Conservation (phyloP, 1,140 invertebrate species). For the Leptinotarsa undecemlineata region DNA sequence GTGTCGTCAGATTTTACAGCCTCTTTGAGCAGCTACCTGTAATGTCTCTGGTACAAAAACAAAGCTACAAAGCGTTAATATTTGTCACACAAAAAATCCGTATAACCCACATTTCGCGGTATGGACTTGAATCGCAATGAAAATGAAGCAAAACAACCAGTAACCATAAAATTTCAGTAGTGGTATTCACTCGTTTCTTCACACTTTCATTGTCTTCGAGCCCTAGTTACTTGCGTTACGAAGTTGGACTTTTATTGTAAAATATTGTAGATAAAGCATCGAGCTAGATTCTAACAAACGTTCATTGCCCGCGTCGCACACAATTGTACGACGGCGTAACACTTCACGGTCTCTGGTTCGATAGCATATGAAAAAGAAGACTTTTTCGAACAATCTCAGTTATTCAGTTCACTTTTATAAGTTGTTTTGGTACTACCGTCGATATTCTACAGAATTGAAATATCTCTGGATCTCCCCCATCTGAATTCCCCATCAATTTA, state of each 20-base stretch:
- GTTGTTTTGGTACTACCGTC: too few relatives aligned
- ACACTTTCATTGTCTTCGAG: constrained; percentile 33
- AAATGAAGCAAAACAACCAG: constrained; percentile 1
- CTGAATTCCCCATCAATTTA: too few relatives aligned
- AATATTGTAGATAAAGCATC: constrained; percentile 15
- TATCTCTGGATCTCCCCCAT: too few relatives aligned
- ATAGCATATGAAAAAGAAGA: background rate
- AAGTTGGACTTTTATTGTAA: constrained; percentile 23
- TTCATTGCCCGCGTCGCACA: constrained; percentile 11
- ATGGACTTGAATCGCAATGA: constrained; percentile 1
- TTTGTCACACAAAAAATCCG: constrained; percentile 1
- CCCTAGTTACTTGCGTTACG: constrained; percentile 11
- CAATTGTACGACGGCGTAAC: constrained; percentile 34
- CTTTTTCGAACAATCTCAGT: too few relatives aligned
- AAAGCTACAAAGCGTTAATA: background rate
- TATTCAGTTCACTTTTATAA: too few relatives aligned
- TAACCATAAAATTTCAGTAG: constrained; percentile 4
- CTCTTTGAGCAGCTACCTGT: too few relatives aligned
- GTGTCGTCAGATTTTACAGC: too few relatives aligned
- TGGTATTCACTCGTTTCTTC: constrained; percentile 19
- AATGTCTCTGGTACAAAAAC: too few relatives aligned
- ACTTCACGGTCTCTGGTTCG: constrained; percentile 34
- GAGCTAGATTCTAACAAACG: constrained; percentile 19
- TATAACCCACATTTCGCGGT: constrained; percentile 4
- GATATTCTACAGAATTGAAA: too few relatives aligned